These are phyloP conservation scores for Musca vetustissima DNA, from an alignment of 1,140 invertebrate species.

Conservation along the genomic window DNA sequence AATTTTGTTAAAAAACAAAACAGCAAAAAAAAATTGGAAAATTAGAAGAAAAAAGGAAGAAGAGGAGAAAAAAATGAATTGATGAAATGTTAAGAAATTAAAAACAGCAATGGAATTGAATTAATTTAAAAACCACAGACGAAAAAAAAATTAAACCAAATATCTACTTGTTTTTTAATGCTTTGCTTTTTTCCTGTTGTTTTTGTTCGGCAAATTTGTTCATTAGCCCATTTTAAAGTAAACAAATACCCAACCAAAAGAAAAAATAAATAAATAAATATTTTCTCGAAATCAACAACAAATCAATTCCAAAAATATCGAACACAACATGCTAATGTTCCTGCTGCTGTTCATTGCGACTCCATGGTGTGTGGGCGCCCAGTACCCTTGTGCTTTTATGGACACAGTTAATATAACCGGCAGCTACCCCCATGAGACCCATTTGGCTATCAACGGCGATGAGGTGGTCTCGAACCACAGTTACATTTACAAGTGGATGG, in stretches of 20 bases:
- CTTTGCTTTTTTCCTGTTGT: too few species aligned
- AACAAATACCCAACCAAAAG: neutral
- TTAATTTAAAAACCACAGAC: too few species aligned
- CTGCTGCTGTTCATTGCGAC: neutral
- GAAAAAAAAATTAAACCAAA: too few species aligned
- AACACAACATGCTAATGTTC: neutral
- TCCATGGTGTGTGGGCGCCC: slow-evolving; percentile 30
- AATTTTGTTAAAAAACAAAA: too few species aligned
- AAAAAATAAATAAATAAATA: slow-evolving; percentile 2
- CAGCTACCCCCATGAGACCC: slow-evolving; percentile 29
- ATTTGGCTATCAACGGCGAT: neutral
- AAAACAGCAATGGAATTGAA: too few species aligned
- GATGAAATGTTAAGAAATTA: too few species aligned
- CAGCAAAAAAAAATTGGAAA: too few species aligned
- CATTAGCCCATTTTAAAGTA: neutral
- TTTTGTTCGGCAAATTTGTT: too few species aligned
- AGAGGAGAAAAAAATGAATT: too few species aligned
- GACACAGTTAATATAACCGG: slow-evolving; percentile 48
- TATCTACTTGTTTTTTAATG: too few species aligned
- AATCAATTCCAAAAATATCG: slow-evolving; percentile 1
- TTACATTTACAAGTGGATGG: slow-evolving; percentile 40
- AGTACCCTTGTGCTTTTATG: slow-evolving; percentile 50
- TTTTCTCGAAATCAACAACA: neutral
- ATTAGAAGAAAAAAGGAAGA: too few species aligned
- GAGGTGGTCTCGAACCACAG: slow-evolving; percentile 24